Base-by-base conservation (phyloP, 2,888 invertebrate species). In the Eupithecia vulgata region DNA sequence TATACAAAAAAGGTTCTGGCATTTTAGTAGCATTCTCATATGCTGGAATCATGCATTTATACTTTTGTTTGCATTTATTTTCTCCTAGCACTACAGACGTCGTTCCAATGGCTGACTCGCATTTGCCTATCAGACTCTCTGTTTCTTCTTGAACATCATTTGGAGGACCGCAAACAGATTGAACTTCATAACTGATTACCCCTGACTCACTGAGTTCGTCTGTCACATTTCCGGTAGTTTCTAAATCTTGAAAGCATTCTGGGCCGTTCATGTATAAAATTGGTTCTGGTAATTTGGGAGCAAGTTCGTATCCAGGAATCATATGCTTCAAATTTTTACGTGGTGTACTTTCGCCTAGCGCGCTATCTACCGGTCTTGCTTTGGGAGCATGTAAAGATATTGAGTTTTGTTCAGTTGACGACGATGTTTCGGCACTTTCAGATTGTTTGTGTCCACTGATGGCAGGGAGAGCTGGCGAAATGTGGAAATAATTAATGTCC, bases 1-100 rank as follows among this genome's bases (percentile, higher is more conserved):
- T n/a, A 12, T 35, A 64, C n/a, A 64, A 12, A 13, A 64, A 64
- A n/a, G 62, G 62, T 35, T 64, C 62, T 0, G 62, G 62, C 10
- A 64, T 37, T n/a, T 64, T 64, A 35, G 5, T 35, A 13, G 35
- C 62, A n/a, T 37, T 5, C 37, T 64, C 35, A n/a, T 17, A 64
- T n/a, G n/a, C 30, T 17, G 62, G 62, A n/a, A 64, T 64, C 62
- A 37, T 35, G 62, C 35, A 64, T 17, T 35, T 64, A 35, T 1
- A 61, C 17, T 5, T 10, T 34, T 64, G 37, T 37, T n/a, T 35
- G 25, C 12, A 5, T 52, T 52, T 25, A 25, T 0, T 21, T 13
- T 5, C 13, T 57, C 5, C 57, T 25, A 25, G 12, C 57, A 21
- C 21, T 52, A 52, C 7, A 21, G 21, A 52, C 21, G n/a, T n/a